Base-by-base conservation (phyloP, 2,797 vertebrate genomes). In the Sylvia borin region DNA sequence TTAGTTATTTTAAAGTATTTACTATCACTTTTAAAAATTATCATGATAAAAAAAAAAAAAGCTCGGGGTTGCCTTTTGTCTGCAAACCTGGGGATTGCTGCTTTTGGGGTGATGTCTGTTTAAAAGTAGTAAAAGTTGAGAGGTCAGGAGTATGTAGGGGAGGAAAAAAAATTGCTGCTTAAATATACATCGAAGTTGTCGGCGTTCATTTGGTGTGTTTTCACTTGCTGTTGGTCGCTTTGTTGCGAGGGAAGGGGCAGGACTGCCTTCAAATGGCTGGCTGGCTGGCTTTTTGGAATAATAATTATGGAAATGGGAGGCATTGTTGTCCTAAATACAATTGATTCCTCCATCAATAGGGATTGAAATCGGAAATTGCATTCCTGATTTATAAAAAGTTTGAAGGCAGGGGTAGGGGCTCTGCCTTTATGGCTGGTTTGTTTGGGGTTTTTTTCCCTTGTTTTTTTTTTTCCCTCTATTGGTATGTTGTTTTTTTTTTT, bases 321-420 rank as follows among this genome's bases (percentile, higher is more conserved):
- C 93, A 91, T 95, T 88, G 43, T 91, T 50, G 72, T 94, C 87
- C 95, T 80, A 93, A 95, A 96, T 97, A 89, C 92, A 95, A 94
- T 91, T 97, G 96, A 98, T 97, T 96, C 93, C 70, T 47, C 85
- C 3, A 2, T 95, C 94, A 88, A 77, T 95, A 54, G 88, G 80
- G 91, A 84, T 93, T 97, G 97, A 96, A 97, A 96, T 96, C 50
- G 76, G 96, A 97, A 97, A 97, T 97, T 68, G 84, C 90, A 29
- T 70, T 87, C 90, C 77, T 91, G 83, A 87, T 96, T 90, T 90
- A 96, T 87, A 62, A 62, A 91, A 85, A 95, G 77, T 96, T 96
- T 92, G 86, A 89, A 90, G 66, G 62, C 55, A 50, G 58, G n/a
- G 75, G 8, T 79, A 68, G 71, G 80, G 78, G 57, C 71, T 92